phyloP scores from a whole-genome alignment of 2,888 invertebrate species.

The Criorhina ranunculi region DNA sequence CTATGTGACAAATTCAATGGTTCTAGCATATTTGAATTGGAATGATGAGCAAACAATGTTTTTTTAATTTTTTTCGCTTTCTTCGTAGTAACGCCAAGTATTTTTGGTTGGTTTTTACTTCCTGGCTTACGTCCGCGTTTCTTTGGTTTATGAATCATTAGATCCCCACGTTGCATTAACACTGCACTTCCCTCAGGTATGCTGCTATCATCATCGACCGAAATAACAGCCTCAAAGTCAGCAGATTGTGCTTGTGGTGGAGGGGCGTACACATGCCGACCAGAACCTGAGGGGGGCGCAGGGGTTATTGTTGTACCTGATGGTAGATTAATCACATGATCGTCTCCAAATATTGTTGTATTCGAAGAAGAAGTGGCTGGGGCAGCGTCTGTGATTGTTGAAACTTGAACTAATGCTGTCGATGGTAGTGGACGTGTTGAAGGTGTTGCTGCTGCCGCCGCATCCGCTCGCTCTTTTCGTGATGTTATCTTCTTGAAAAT shows the following conservation, averaged over 20 bases:
- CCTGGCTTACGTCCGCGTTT: conserved; percentile 83
- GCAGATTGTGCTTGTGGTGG: conserved; percentile 47
- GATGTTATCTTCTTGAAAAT: conserved; percentile 94
- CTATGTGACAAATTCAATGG: conserved; percentile 76
- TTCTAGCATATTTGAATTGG: conserved; percentile 55
- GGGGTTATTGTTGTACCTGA: conserved; percentile 84
- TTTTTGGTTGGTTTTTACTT: conserved; percentile 80
- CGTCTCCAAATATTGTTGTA: conserved; percentile 64
- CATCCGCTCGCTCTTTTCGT: conserved; percentile 86
- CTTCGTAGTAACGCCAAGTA: conserved; percentile 61
- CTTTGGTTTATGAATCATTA: conserved; percentile 79
- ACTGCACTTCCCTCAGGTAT: conserved; percentile 63
- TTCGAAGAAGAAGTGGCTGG: conserved; percentile 30
- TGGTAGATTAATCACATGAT: conserved; percentile 81
- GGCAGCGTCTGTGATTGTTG: conserved; percentile 12
- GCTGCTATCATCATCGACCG: conserved; percentile 57
- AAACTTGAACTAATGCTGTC: conserved; percentile 30
- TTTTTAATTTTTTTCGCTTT: conserved; percentile 78
- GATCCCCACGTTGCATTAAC: conserved; percentile 61
- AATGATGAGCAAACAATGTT: conserved; percentile 54
- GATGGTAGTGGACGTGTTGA: neutral
- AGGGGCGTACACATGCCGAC: conserved; percentile 76
- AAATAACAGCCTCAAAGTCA: conserved; percentile 55
- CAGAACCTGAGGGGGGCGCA: conserved; percentile 76
- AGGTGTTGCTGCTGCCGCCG: conserved; percentile 2